Evolutionary conservation across 2,888 invertebrate genomes (phyloP).

Genomic region (Helobdella robusta): DNA sequence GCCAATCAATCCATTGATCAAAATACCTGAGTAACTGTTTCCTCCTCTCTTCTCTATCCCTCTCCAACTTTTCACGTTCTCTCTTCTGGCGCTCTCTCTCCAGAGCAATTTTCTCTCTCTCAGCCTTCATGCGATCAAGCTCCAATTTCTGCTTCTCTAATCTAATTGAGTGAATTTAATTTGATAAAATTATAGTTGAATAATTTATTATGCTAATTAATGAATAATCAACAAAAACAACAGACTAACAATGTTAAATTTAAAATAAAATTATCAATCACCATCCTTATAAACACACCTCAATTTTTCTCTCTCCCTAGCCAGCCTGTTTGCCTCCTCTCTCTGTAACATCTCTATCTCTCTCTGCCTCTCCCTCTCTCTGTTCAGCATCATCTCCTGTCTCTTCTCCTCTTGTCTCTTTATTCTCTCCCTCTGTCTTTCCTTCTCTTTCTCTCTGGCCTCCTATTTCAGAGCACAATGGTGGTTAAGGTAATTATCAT

Average conservation of each 20-base stretch:
- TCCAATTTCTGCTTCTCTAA: constrained; percentile 57
- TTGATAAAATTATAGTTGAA: no score
- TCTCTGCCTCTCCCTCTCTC: constrained; percentile 65
- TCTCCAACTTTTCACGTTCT: constrained; percentile 51
- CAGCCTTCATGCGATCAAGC: constrained; percentile 54
- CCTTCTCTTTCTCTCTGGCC: constrained; percentile 53
- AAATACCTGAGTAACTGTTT: constrained; percentile 13
- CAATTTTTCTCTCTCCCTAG: constrained; percentile 43
- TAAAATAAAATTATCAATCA: no score
- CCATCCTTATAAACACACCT: neutral
- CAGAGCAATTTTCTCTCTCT: constrained; percentile 52
- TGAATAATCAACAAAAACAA: neutral
- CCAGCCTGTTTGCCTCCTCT: constrained; percentile 66
- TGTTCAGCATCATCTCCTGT: constrained; percentile 54
- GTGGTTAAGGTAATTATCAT: no score
- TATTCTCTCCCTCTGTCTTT: constrained; percentile 61
- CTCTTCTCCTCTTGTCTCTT: constrained; percentile 71
- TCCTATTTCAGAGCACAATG: no score
- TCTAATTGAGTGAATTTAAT: no score
- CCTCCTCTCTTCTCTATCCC: constrained; percentile 68
- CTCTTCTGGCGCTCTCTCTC: constrained; percentile 47
- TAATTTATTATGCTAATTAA: neutral
- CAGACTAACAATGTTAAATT: neutral
- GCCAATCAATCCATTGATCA: no score
- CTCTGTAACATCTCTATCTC: constrained; percentile 67